Evolutionary conservation across 92 coral and sea anemone species (phyloP).

Genomic region (Heteractis magnifica): DNA sequence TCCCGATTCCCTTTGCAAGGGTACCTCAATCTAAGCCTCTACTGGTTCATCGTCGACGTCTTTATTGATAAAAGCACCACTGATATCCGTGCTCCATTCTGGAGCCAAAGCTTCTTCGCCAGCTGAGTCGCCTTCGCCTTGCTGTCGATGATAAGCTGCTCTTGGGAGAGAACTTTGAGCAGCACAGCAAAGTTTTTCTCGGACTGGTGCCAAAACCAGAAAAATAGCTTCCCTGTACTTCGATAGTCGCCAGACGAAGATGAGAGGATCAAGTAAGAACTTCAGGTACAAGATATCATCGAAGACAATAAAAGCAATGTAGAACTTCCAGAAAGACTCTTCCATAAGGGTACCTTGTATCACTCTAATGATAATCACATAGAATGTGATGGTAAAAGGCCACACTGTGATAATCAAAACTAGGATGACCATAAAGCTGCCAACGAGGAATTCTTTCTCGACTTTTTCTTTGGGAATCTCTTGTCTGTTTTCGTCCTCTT

Average conservation of each 20-base stretch:
- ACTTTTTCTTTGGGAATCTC: conserved; percentile 27
- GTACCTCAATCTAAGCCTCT: neutral
- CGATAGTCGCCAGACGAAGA: conserved; percentile 69
- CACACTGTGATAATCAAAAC: conserved; percentile 63
- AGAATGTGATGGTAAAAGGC: conserved; percentile 54
- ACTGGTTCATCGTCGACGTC: conserved; percentile 1
- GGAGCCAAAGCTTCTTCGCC: conserved; percentile 2
- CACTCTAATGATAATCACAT: conserved; percentile 6
- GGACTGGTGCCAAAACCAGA: conserved; percentile 24
- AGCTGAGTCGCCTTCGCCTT: conserved; percentile 1
- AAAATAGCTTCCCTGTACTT: conserved; percentile 69
- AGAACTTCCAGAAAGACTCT: conserved; percentile 8
- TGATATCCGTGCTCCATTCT: conserved; percentile 22
- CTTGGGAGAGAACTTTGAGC: conserved; percentile 3
- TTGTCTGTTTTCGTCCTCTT: conserved; percentile 18
- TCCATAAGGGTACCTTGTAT: neutral
- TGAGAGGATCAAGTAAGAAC: conserved; percentile 71
- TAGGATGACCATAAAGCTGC: conserved; percentile 51
- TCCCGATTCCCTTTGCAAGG: too few relatives aligned
- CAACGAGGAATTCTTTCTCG: conserved; percentile 68
- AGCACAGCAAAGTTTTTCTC: neutral
- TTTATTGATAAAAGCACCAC: conserved; percentile 1
- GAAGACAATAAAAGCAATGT: conserved; percentile 37
- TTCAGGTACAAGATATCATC: conserved; percentile 51
- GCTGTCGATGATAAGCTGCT: conserved; percentile 19